phyloP scores from a whole-genome alignment of 2,888 invertebrate species.

The Hypomecis punctinalis region DNA sequence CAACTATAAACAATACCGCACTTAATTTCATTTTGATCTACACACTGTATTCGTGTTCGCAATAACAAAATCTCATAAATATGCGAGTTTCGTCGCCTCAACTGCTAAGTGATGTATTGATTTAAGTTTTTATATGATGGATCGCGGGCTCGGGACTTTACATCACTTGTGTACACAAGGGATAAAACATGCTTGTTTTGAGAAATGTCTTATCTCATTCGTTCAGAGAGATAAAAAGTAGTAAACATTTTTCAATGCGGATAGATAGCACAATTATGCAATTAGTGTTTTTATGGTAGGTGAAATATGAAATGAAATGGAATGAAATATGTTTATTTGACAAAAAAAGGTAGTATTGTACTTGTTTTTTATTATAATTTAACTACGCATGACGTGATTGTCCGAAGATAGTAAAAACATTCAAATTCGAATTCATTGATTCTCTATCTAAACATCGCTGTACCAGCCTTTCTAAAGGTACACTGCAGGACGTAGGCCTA shows the following conservation, averaged over 20 bases:
- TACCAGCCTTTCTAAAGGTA: no score
- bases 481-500: no score
- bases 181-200: constrained; percentile 26
- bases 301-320: no score
- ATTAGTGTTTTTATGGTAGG: no score
- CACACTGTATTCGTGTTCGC: neutral
- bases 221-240: constrained; percentile 2
- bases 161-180: constrained; percentile 15
- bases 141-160: constrained; percentile 36
- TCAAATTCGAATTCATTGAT: no score
- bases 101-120: constrained; percentile 30
- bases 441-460: no score
- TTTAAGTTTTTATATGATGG: constrained; percentile 35
- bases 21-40: constrained; percentile 46
- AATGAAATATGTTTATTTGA: no score
- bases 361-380: no score
- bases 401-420: no score
- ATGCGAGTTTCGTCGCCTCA: constrained; percentile 27
- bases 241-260: constrained; percentile 9
- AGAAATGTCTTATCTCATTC: constrained; percentile 24
- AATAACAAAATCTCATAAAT: constrained; percentile 13
- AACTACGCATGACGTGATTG: no score
- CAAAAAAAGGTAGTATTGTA: no score
- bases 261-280: neutral
- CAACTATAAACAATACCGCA: constrained; percentile 28